Evolutionary conservation across 2,888 invertebrate species (phyloP).

Genomic region (Rhagonycha fulva): DNA sequence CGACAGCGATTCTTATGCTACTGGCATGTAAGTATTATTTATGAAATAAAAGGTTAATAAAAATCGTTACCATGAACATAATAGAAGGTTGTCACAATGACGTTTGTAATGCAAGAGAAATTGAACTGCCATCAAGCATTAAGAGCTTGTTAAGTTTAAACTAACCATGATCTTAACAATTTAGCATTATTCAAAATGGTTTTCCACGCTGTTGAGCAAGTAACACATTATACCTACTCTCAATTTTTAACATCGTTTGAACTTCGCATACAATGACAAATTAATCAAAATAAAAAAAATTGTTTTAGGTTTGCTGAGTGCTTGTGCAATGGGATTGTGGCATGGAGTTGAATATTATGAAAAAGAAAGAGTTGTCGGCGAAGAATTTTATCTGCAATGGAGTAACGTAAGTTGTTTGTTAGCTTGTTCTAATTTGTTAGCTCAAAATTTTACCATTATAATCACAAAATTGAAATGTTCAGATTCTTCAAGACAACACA

Average conservation of each 20-base stretch:
- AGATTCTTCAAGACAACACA: conserved; percentile 76
- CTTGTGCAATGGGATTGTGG: conserved; percentile 95
- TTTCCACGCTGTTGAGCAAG: neutral
- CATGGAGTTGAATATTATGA: conserved; percentile 96
- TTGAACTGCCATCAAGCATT: neutral
- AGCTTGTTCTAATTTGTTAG: conserved; percentile 10
- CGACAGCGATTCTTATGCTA: conserved; percentile 89
- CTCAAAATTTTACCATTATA: neutral
- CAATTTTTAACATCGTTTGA: neutral
- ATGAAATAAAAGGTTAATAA: neutral
- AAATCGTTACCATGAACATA: neutral
- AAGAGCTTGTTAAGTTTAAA: neutral
- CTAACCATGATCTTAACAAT: neutral
- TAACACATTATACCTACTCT: neutral
- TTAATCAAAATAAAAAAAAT: neutral
- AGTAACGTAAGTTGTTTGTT: conserved; percentile 70
- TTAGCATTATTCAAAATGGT: neutral
- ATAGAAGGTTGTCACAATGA: neutral
- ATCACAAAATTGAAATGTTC: conserved; percentile 18
- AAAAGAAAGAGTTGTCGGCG: conserved; percentile 90
- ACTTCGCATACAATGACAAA: neutral
- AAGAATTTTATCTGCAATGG: conserved; percentile 93
- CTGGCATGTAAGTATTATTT: conserved; percentile 72
- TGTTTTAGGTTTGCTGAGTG: conserved; percentile 79
- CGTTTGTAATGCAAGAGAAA: neutral